Percentiles rank a stretch among this genome's conserved stretches.
These are phyloP conservation scores for Parambassis ranga DNA, from an alignment of 2,797 vertebrate species.

Conservation along the genomic window DNA sequence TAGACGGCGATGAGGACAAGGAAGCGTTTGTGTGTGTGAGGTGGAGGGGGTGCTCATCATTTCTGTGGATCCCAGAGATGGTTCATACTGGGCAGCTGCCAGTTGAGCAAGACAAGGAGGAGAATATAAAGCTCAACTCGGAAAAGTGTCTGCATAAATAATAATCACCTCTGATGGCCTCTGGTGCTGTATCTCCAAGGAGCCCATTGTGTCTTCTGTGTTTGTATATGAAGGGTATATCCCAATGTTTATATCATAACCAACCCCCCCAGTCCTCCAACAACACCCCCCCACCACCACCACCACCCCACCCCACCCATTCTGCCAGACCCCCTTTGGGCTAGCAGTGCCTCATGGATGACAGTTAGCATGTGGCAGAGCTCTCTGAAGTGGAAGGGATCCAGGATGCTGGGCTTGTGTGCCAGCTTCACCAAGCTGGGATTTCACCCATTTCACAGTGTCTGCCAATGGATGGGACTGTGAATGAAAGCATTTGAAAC, in stretches of 20 bases:
- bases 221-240: slow-evolving; percentile 50
- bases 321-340: slow-evolving; percentile 65
- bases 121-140: slow-evolving; percentile 46
- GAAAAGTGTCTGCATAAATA: slow-evolving; percentile 71
- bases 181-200: slow-evolving; percentile 61
- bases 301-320: not conserved
- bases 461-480: slow-evolving; percentile 68
- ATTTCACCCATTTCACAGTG: slow-evolving; percentile 73
- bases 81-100: slow-evolving; percentile 70
- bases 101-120: slow-evolving; percentile 55
- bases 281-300: slow-evolving; percentile 1
- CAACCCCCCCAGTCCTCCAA: slow-evolving; percentile 19
- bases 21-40: slow-evolving; percentile 24
- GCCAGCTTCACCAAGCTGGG: slow-evolving; percentile 76
- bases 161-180: slow-evolving; percentile 73
- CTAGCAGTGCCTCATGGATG: slow-evolving; percentile 69
- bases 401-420: slow-evolving; percentile 70
- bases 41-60: slow-evolving; percentile 32
- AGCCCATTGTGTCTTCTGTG: slow-evolving; percentile 28
- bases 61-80: slow-evolving; percentile 57
- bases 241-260: slow-evolving; percentile 52
- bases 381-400: slow-evolving; percentile 78
- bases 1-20: slow-evolving; percentile 48
- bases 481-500: slow-evolving; percentile 73
- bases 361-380: slow-evolving; percentile 82